These are phyloP conservation scores for Leuctra nigra DNA, from an alignment of 2,888 invertebrate genomes.

Conservation along the genomic window DNA sequence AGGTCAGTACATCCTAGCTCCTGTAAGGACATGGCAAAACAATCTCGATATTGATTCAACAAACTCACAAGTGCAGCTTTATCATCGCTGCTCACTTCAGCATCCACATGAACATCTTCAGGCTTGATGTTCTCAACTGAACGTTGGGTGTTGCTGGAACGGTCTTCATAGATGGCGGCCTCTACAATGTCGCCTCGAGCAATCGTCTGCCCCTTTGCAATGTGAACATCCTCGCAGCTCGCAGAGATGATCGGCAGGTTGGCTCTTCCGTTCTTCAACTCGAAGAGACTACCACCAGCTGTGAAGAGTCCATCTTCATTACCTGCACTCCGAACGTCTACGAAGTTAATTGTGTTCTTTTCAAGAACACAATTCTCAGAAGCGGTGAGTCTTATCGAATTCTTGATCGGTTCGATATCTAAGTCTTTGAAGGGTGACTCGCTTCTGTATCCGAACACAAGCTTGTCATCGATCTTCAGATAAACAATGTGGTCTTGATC, in stretches of 20 bases:
- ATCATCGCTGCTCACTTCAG: background rate
- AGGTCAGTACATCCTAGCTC: constrained; percentile 20
- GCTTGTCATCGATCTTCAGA: background rate
- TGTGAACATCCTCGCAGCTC: no score
- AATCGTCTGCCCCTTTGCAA: no score
- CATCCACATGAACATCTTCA: background rate
- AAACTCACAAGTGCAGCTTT: constrained; percentile 3
- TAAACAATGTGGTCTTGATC: background rate
- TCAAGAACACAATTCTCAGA: background rate
- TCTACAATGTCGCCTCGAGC: constrained; percentile 1
- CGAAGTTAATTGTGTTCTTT: background rate
- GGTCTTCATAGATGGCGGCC: background rate
- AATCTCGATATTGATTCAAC: constrained; percentile 16
- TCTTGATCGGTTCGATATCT: no score
- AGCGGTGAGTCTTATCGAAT: background rate
- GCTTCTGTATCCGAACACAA: background rate
- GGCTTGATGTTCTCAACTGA: no score
- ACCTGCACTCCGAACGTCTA: background rate
- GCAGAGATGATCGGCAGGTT: background rate
- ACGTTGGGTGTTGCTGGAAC: background rate
- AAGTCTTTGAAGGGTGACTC: background rate
- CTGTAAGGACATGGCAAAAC: background rate
- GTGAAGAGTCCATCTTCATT: constrained; percentile 1
- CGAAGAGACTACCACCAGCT: background rate
- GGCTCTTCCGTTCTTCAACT: background rate